A percentile compares a stretch with the other conserved stretches of the same genome.
phyloP scores from a whole-genome alignment of 1,140 invertebrate genomes.

The Sminthurinus signatus region DNA sequence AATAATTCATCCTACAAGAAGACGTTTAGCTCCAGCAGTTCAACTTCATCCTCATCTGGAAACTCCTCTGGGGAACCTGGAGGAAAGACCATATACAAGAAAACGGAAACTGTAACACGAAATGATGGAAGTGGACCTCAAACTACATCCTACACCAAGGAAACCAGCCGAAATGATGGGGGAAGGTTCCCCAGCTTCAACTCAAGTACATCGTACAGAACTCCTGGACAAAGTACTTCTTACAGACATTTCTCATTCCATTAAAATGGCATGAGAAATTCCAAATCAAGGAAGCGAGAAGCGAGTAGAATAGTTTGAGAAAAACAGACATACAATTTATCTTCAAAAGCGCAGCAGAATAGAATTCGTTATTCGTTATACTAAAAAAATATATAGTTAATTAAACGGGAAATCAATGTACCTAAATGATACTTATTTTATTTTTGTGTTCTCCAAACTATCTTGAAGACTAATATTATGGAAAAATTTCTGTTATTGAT shows the following conservation, averaged over 20 bases:
- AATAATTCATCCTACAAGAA: background rate
- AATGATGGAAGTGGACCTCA: background rate
- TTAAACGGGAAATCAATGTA: no score
- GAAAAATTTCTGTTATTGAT: no score
- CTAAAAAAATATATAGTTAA: no score
- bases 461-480: no score
- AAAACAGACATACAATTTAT: no score
- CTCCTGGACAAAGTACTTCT: background rate
- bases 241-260: constrained; percentile 2
- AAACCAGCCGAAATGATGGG: background rate
- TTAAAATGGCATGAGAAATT: no score
- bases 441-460: no score
- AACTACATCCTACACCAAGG: background rate
- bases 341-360: no score
- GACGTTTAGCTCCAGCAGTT: constrained; percentile 3
- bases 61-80: background rate
- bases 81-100: background rate
- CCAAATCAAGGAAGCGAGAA: no score
- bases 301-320: no score
- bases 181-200: background rate
- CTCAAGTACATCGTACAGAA: background rate
- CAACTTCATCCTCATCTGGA: background rate
- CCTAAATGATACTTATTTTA: no score
- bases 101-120: background rate
- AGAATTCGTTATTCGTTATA: no score